Percentiles rank a stretch among this genome's conserved stretches.
Conservation (phyloP, 53 echinoderm and acorn worm species). For the Actinopyga echinites region DNA sequence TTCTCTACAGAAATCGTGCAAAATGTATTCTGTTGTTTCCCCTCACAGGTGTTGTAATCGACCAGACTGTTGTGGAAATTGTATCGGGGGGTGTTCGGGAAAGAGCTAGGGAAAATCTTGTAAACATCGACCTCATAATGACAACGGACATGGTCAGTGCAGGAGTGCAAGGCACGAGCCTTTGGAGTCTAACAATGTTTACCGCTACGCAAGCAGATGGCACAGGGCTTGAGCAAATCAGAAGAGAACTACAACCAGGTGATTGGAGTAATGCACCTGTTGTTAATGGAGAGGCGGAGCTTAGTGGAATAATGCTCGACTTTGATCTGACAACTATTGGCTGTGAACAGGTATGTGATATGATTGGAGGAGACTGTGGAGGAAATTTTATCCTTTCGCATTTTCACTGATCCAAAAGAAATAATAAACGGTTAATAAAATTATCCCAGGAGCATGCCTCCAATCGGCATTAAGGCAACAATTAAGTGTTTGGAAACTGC, state of each 20-base stretch:
- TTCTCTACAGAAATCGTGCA: neutral
- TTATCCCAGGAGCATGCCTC: no score
- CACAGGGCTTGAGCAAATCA: neutral
- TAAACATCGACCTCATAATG: constrained; percentile 36
- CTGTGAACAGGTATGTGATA: constrained; percentile 1
- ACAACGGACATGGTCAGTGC: constrained; percentile 40
- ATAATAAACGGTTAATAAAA: no score
- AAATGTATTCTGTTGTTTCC: neutral
- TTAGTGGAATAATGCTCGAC: neutral
- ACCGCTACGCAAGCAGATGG: constrained; percentile 9
- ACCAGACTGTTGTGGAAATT: neutral
- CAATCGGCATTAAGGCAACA: no score
- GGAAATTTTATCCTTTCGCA: no score
- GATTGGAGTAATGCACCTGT: constrained; percentile 7
- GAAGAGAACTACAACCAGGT: neutral
- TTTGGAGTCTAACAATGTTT: constrained; percentile 58
- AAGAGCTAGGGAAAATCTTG: constrained; percentile 12
- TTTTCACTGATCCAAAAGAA: no score
- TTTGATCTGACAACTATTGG: neutral
- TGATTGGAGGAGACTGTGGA: no score
- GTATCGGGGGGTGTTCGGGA: constrained; percentile 22
- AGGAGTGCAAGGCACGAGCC: constrained; percentile 48
- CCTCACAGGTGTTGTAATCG: neutral
- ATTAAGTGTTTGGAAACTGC: no score
- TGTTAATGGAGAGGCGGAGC: neutral